Conservation (phyloP, 1,140 invertebrate species). For the Drosophila serrata region DNA sequence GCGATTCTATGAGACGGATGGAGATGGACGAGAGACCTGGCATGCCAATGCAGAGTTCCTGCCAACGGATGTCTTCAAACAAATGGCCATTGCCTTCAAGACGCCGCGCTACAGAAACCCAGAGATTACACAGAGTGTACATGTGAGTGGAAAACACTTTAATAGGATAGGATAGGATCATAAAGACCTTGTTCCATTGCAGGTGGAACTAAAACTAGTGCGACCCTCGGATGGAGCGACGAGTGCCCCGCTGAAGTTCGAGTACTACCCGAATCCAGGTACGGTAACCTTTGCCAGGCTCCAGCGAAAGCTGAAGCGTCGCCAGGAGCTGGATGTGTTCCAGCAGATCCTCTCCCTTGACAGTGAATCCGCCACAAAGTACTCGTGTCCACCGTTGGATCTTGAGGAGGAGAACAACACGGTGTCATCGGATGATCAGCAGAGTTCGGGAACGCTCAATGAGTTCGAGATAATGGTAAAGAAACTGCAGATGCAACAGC, state of each 20-base stretch:
- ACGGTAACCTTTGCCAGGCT: constrained; percentile 90
- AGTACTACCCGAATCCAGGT: constrained; percentile 92
- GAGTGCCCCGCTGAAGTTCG: constrained; percentile 93
- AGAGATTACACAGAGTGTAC: constrained; percentile 90
- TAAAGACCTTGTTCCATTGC: background rate
- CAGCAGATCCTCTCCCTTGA: constrained; percentile 81
- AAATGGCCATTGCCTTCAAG: constrained; percentile 94
- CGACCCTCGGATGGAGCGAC: constrained; percentile 93
- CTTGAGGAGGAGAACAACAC: constrained; percentile 76
- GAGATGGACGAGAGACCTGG: constrained; percentile 90
- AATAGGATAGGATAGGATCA: background rate
- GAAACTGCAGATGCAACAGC: constrained; percentile 55
- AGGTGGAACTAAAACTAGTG: constrained; percentile 93
- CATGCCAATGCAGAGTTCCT: constrained; percentile 94
- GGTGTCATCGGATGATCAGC: constrained; percentile 77
- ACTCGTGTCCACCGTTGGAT: constrained; percentile 71
- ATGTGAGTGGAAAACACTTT: constrained; percentile 86
- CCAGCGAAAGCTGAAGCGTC: constrained; percentile 88
- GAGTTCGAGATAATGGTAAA: constrained; percentile 72
- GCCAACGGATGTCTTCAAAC: constrained; percentile 95
- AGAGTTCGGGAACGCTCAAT: constrained; percentile 77
- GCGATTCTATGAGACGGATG: constrained; percentile 93
- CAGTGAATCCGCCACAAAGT: constrained; percentile 81
- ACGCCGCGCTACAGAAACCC: constrained; percentile 91
- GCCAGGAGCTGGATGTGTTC: constrained; percentile 88